phyloP scores from a whole-genome alignment of 2,113 vertebrate genomes.

The Zosterops japonicus region DNA sequence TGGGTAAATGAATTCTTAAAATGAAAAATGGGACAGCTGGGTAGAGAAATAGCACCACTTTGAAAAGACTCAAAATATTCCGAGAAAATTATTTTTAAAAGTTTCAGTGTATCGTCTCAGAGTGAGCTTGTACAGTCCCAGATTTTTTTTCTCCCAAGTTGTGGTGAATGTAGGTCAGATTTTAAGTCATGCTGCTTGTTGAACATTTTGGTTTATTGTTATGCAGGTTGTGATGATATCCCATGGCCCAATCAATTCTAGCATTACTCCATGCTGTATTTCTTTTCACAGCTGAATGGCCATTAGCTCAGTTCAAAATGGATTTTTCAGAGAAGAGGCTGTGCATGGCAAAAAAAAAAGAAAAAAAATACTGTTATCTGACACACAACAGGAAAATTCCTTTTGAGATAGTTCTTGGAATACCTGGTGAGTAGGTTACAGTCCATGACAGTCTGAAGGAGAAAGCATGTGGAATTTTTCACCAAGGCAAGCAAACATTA shows the following conservation, averaged over 20 bases:
- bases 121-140: fast-evolving
- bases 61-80: neutral
- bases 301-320: conserved; percentile 3
- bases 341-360: neutral
- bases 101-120: neutral
- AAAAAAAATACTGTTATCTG: neutral
- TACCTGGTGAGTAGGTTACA: neutral
- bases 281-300: neutral
- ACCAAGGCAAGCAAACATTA: neutral
- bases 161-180: neutral
- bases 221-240: neutral
- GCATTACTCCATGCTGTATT: neutral
- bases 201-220: neutral
- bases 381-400: neutral
- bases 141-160: neutral
- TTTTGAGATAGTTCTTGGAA: neutral
- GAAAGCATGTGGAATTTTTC: neutral
- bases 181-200: neutral
- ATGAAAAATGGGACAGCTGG: neutral
- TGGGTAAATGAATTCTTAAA: neutral
- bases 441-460: neutral
- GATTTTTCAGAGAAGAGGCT: neutral
- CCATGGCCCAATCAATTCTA: neutral
- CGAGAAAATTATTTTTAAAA: neutral
- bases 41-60: neutral